Evolutionary conservation across 2,113 vertebrate species (phyloP).

Genomic region (Coracopsis vasa): DNA sequence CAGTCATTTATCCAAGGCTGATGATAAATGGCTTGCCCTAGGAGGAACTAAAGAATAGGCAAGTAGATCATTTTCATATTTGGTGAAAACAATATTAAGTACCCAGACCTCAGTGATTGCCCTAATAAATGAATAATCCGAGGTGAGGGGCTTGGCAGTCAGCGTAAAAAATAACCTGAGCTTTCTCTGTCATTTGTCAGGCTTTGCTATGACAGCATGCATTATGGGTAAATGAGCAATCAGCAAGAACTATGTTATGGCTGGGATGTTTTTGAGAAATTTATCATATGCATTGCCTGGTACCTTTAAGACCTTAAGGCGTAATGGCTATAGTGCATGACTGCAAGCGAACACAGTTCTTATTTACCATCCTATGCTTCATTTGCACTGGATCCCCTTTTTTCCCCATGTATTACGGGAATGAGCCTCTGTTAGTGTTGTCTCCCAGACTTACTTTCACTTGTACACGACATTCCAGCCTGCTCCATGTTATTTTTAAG

Average conservation of each 20-base stretch:
- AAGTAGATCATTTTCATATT: constrained; percentile 95
- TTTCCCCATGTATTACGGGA: constrained; percentile 61
- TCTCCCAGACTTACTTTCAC: constrained; percentile 51
- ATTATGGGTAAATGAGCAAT: constrained; percentile 92
- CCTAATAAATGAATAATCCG: constrained; percentile 90
- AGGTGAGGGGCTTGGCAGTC: constrained; percentile 88
- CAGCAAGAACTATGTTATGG: constrained; percentile 88
- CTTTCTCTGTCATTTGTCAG: constrained; percentile 87
- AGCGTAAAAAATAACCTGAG: constrained; percentile 87
- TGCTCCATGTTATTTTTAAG: neutral
- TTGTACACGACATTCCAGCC: neutral
- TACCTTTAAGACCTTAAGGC: constrained; percentile 86
- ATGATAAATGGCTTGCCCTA: constrained; percentile 88
- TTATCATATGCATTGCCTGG: constrained; percentile 86
- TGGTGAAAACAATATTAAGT: constrained; percentile 90
- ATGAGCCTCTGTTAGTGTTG: constrained; percentile 59
- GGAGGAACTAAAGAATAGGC: constrained; percentile 86
- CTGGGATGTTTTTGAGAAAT: constrained; percentile 85
- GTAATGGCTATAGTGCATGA: constrained; percentile 85
- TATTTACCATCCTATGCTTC: constrained; percentile 82
- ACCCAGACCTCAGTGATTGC: constrained; percentile 83
- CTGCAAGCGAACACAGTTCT: constrained; percentile 78
- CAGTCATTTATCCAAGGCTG: constrained; percentile 87
- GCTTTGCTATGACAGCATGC: constrained; percentile 88
- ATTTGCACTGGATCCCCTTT: constrained; percentile 73